Evolutionary conservation across 1,140 invertebrate species (phyloP), one percentile per base, ranked within the genome.

Genomic region (Contarinia nasturtii): DNA sequence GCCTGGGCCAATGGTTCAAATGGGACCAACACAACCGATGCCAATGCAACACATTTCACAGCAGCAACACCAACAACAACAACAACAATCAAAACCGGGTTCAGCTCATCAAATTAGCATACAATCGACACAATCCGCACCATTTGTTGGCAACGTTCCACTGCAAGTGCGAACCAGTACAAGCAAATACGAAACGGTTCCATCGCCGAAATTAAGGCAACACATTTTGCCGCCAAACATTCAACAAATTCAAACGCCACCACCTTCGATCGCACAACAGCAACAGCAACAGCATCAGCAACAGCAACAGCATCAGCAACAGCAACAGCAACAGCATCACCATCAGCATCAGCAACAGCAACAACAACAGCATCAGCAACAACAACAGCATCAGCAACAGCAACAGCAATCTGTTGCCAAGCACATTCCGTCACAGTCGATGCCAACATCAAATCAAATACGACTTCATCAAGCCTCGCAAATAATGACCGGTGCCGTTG

Each of bases 401-500:
- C 36, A 38, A 5, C 36, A 38, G 12, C 12, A n/a, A 38, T 33
- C 38, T 41, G 46, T 48, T 14, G 18, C 19, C 22, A 44, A 20
- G 7, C 41, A 43, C 49, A 3, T 7, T 14, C 21, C 45, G 45
- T 38, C 46, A 42, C 46, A 22, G 20, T 52, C 52, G 37, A 11
- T 51, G 19, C 19, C 37, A n/a, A 53, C 49, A 22, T 44, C 45
- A 33, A 50, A 50, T 12, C 15, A 63, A 15, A 60, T 61, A 46
- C 56, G 52, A 11, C 50, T 65, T 1, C 45, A 60, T 19, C 64
- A 67, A 46, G 50, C 59, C 19, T 60, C 58, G 41, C 59, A 66
- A 45, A 69, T 75, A 14, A 53, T 75, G 18, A 64, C 70, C 0
- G 71, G 68, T 14, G 65, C 67, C 10, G 68, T 76, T 7, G 67